Conservation (phyloP, 1,140 invertebrate species). For the Chymomyza costata region DNA sequence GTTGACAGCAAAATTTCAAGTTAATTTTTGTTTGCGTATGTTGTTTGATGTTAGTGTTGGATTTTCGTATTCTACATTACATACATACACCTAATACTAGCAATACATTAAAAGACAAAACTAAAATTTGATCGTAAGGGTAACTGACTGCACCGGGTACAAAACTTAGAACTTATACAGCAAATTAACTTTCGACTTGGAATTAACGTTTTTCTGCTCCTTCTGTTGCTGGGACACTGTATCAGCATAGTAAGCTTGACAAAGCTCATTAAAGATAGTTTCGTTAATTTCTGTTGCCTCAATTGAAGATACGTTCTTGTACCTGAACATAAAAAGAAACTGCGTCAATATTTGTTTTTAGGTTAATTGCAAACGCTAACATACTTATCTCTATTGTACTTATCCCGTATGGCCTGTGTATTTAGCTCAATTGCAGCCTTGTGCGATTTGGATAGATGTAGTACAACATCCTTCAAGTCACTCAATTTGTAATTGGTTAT, state of each 20-base stretch:
- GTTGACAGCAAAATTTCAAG: too few species aligned
- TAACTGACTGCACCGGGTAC: constrained; percentile 15
- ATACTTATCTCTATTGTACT: constrained; percentile 87
- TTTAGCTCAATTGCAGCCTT: constrained; percentile 79
- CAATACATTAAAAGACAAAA: too few species aligned
- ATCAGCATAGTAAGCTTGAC: constrained; percentile 32
- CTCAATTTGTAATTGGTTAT: constrained; percentile 82
- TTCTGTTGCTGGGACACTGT: constrained; percentile 18
- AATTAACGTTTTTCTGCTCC: constrained; percentile 9
- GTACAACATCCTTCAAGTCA: constrained; percentile 83
- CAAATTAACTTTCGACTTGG: constrained; percentile 47
- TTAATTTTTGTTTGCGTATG: too few species aligned
- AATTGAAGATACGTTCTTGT: constrained; percentile 55
- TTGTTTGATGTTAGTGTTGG: too few species aligned
- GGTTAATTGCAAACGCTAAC: constrained; percentile 26
- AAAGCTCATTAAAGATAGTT: constrained; percentile 44
- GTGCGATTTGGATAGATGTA: constrained; percentile 83
- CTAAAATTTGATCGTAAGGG: constrained; percentile 58
- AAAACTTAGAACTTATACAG: constrained; percentile 71
- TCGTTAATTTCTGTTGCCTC: constrained; percentile 41
- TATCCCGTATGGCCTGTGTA: constrained; percentile 90
- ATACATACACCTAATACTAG: too few species aligned
- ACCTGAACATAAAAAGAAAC: constrained; percentile 25
- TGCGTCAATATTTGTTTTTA: too few species aligned
- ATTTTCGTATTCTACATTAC: too few species aligned